These are phyloP conservation scores for Anabacerthia variegaticeps DNA, from an alignment of 2,797 vertebrate genomes.

Conservation along the genomic window DNA sequence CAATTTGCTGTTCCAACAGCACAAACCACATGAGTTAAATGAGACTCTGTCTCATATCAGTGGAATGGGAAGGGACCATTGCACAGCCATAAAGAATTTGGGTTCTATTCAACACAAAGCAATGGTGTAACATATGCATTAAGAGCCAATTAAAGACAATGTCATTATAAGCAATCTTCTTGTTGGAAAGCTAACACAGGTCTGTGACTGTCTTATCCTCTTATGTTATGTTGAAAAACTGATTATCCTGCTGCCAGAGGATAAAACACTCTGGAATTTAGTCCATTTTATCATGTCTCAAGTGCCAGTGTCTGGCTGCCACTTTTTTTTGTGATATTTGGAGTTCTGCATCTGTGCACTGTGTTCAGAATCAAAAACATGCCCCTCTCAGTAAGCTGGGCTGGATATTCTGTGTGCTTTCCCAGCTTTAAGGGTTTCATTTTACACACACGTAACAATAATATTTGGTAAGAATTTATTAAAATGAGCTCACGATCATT, in stretches of 20 bases:
- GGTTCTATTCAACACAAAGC: neutral
- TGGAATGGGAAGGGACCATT: neutral
- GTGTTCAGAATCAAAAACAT: neutral
- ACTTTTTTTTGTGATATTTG: neutral
- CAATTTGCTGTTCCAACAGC: neutral
- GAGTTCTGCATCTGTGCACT: neutral
- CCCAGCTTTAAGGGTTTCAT: neutral
- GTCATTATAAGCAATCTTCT: neutral
- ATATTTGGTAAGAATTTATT: neutral
- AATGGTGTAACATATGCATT: neutral
- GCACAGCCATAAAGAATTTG: neutral
- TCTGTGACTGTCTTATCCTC: neutral
- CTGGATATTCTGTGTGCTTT: neutral
- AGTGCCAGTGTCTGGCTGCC: neutral
- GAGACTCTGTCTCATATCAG: rapidly evolving
- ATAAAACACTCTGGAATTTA: neutral
- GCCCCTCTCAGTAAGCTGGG: neutral
- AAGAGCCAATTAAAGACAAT: neutral
- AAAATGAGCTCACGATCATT: neutral
- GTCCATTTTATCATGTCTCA: neutral
- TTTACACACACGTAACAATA: neutral
- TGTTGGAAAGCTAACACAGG: neutral
- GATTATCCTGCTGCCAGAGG: conserved; percentile 22
- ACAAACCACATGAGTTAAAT: neutral
- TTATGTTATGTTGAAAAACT: neutral